Evolutionary conservation across 2,797 vertebrate species (phyloP), one percentile per base, ranked within the genome.

Genomic region (Novumbra hubbsi): DNA sequence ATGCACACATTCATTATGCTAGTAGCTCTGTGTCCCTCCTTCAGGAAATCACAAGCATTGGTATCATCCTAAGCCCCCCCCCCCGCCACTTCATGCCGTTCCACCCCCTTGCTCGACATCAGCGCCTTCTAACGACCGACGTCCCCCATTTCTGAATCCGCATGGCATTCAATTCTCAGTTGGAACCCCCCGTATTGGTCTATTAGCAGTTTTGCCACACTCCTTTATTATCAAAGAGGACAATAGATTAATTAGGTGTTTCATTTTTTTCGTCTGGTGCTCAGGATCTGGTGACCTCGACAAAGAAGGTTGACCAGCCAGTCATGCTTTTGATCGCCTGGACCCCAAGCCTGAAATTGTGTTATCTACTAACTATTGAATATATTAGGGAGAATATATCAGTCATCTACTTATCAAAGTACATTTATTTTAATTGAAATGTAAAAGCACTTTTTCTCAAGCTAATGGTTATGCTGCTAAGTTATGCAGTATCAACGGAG

Each of bases 1-100:
- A 93, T 84, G 84, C 79, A 83, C 88, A 88, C 88, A 90, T 92
- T 93, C 92, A 93, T 93, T 92, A 93, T 91, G 90, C 92, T 89
- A 86, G 84, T 80, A 80, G 88, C 91, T 90, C 93, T 88, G 91
- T 85, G 88, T 90, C 91, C 90, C 87, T 92, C 90, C 90, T 92
- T 89, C 88, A 89, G 88, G 87, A 86, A 85, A 81, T 82, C 86
- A 81, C 87, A 86, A 68, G 66, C 65, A 80, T 73, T 49, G 65
- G 67, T 21, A 69, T 57, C 45, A 27, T 67, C 48, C 4, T 52
- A 21, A 28, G 62, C 41, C 14, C 27, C 9, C 34, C 32, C 50
- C 34, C 41, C 41, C 28, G 1, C 21, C 60, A 55, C 73, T 77
- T 49, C 78, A 19, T 5, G 24, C 66, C 81, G 82, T 9, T 81